Conservation (phyloP, 2,797 vertebrate species). For the Galaxias olidus region DNA sequence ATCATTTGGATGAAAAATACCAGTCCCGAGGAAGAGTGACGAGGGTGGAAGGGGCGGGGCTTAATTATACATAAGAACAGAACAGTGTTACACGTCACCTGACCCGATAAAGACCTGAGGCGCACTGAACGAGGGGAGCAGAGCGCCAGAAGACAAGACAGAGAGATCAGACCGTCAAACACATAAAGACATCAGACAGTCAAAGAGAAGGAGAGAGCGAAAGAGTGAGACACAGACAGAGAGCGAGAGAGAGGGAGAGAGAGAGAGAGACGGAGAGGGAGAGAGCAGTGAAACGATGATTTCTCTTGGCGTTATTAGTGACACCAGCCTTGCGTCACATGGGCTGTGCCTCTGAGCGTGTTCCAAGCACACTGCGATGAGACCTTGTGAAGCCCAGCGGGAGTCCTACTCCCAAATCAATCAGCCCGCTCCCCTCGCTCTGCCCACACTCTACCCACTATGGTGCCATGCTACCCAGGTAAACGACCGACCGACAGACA, state of each 20-base stretch:
- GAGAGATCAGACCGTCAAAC: not conserved
- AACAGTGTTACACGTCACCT: slow-evolving; percentile 45
- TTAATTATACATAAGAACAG: slow-evolving; percentile 44
- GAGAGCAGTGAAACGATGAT: not conserved
- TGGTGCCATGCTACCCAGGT: no score
- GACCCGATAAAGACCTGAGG: slow-evolving; percentile 24
- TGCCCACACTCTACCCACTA: slow-evolving; percentile 22
- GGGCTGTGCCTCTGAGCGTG: slow-evolving; percentile 46
- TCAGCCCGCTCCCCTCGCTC: slow-evolving; percentile 46
- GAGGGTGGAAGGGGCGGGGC: slow-evolving; percentile 46
- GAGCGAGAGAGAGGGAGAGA: slow-evolving; percentile 1
- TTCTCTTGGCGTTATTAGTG: slow-evolving; percentile 26
- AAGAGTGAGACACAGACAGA: slow-evolving; percentile 13
- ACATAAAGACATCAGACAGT: not conserved
- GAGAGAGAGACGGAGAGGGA: not conserved
- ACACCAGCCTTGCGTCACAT: slow-evolving; percentile 34
- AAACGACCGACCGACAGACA: no score
- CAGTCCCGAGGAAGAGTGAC: slow-evolving; percentile 44
- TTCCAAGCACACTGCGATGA: slow-evolving; percentile 60
- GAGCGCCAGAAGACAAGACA: slow-evolving; percentile 16
- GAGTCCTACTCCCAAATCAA: slow-evolving; percentile 33
- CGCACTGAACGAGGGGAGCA: slow-evolving; percentile 5
- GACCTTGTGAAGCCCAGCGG: slow-evolving; percentile 49
- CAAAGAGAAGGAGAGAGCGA: slow-evolving; percentile 21
- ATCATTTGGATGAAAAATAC: slow-evolving; percentile 32